Percentiles rank a stretch among this genome's conserved stretches.
These are phyloP conservation scores for Monoplex corrugatus DNA, from an alignment of 2,888 invertebrate species.

Conservation along the genomic window DNA sequence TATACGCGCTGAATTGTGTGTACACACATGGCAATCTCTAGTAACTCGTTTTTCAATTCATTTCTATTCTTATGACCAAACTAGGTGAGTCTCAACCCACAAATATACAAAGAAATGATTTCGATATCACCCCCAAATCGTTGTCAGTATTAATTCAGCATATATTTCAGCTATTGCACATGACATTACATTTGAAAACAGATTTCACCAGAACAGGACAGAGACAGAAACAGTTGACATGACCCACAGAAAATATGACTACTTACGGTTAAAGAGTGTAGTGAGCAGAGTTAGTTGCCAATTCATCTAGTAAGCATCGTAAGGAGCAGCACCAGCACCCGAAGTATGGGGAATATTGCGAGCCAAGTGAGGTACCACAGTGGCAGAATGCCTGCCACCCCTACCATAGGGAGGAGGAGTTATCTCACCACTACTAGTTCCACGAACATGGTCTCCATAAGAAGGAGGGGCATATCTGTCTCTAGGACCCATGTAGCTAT, in stretches of 20 bases:
- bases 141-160: too few species aligned
- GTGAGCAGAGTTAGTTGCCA: slow-evolving; percentile 20
- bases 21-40: too few species aligned
- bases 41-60: too few species aligned
- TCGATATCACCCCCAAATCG: too few species aligned
- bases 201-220: neutral
- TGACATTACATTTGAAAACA: neutral
- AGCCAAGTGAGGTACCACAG: neutral
- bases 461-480: slow-evolving; percentile 45
- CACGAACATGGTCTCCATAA: slow-evolving; percentile 4
- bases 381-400: neutral
- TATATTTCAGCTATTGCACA: neutral
- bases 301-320: neutral
- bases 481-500: slow-evolving; percentile 43
- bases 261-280: slow-evolving; percentile 9
- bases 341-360: neutral
- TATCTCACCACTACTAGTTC: slow-evolving; percentile 49
- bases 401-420: slow-evolving; percentile 45
- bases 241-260: neutral
- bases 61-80: too few species aligned
- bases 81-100: too few species aligned
- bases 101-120: too few species aligned
- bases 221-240: neutral
- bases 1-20: too few species aligned
- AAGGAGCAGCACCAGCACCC: slow-evolving; percentile 36